Base-by-base conservation (phyloP, 2,113 vertebrate genomes). In the Atrichornis clamosus region DNA sequence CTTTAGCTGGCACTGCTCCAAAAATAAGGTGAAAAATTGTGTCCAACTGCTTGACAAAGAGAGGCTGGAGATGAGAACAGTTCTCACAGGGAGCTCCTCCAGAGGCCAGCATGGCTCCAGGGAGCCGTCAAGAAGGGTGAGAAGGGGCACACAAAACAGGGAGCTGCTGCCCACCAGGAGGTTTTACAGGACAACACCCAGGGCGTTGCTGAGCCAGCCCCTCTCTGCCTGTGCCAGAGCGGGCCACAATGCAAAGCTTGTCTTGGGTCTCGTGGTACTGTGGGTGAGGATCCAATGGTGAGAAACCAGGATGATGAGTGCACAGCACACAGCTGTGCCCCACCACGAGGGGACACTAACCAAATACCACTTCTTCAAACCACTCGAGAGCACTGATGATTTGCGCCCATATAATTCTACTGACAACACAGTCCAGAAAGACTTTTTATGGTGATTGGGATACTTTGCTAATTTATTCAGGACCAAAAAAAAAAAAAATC, bases 1-100 rank as follows among this genome's bases (percentile, higher is more conserved):
- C 80, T 84, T 90, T 69, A 68, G 56, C 68, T 89, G 92, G 80
- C 65, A 68, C 65, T 30, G 37, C 58, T 93, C 75, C 67, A 93
- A 75, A 90, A 84, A 44, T n/a, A 64, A 84, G 76, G 87, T 84
- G 84, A 65, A 55, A 62, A 55, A 63, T 37, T 1, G 0, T 3
- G 4, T 59, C 33, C 75, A 80, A 2, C 18, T 32, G 17, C 50
- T 78, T 30, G 24, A 15, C 1, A 5, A 59, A 56, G 50, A 59
- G 59, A 85, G 74, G 59, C 37, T 60, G 52, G 50, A 80, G 63
- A 28, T 2, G 2, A 1, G 58, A 44, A 10, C 30, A 55, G 16
- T 4, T 69, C 49, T 75, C 33, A 13, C 0, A 2, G 17, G 19
- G 12, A 37, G 8, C 27, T 75, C 35, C 60, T 77, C 60, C 35